Percentiles rank a stretch among this genome's conserved stretches.
Conservation (phyloP, 1,140 invertebrate species). For the Condylostylus longicornis region DNA sequence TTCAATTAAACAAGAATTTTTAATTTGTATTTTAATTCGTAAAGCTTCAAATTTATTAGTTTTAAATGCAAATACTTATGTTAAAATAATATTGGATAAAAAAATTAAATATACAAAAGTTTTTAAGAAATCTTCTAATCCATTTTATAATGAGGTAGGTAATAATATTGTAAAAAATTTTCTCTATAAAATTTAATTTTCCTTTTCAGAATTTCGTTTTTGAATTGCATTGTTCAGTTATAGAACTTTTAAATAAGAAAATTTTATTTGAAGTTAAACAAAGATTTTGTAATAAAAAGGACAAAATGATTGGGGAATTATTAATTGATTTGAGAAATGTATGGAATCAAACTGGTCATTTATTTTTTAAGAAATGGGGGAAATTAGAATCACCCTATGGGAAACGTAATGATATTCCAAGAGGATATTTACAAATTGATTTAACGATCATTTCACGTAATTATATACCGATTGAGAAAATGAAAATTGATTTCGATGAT, state of each 20-base stretch:
- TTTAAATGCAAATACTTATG: slow-evolving; percentile 37
- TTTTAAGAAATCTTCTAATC: slow-evolving; percentile 37
- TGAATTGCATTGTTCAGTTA: slow-evolving; percentile 41
- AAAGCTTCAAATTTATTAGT: slow-evolving; percentile 21
- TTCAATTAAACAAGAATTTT: slow-evolving; percentile 21
- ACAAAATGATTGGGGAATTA: slow-evolving; percentile 45
- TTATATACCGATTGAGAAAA: slow-evolving; percentile 40
- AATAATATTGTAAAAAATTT: slow-evolving; percentile 1
- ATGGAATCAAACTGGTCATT: slow-evolving; percentile 51
- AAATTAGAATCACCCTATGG: slow-evolving; percentile 45
- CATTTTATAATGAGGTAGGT: slow-evolving; percentile 43
- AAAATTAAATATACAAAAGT: slow-evolving; percentile 37
- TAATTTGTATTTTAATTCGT: slow-evolving; percentile 26
- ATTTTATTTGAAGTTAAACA: slow-evolving; percentile 35
- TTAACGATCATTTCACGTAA: slow-evolving; percentile 53
- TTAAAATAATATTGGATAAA: slow-evolving; percentile 40
- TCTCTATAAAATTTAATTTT: background rate
- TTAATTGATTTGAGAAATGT: slow-evolving; percentile 55
- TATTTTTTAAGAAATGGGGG: slow-evolving; percentile 71
- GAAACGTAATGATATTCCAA: slow-evolving; percentile 33
- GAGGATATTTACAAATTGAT: slow-evolving; percentile 63
- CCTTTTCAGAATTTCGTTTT: slow-evolving; percentile 52
- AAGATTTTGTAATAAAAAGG: slow-evolving; percentile 24
- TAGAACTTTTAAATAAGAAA: slow-evolving; percentile 31
- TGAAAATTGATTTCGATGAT: slow-evolving; percentile 45